Conservation (phyloP, 2,113 vertebrate genomes). For the Lanius ludovicianus region DNA sequence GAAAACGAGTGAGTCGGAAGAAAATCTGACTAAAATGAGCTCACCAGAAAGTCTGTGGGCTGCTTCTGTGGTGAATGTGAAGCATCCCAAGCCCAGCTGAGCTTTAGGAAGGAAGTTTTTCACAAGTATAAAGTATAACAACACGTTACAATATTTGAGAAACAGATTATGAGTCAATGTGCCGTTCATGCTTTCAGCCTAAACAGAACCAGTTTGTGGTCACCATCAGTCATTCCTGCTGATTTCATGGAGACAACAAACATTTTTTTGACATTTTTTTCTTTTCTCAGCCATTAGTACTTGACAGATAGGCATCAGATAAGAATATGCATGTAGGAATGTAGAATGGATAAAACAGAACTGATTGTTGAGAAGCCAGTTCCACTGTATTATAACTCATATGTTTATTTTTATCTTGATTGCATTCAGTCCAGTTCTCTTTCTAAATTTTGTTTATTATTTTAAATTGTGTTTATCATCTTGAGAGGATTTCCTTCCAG, state of each 20-base stretch:
- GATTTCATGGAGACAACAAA: not conserved
- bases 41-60: not conserved
- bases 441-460: not conserved
- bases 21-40: not conserved
- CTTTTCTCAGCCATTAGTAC: not conserved
- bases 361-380: not conserved
- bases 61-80: not conserved
- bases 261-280: accelerated
- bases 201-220: not conserved
- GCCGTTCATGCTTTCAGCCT: not conserved
- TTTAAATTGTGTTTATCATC: not conserved
- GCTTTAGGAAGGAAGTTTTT: not conserved
- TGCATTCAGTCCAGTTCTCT: not conserved
- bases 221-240: not conserved
- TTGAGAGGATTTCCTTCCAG: not conserved
- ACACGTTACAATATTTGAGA: not conserved
- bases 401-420: not conserved
- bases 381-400: not conserved
- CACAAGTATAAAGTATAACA: not conserved
- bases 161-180: not conserved
- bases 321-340: not conserved
- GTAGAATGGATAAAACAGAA: not conserved
- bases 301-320: not conserved
- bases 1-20: not conserved
- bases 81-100: not conserved